A percentile compares a stretch with the other conserved stretches of the same genome.
Conservation (phyloP, 2,797 vertebrate genomes). For the Echiichthys vipera region DNA sequence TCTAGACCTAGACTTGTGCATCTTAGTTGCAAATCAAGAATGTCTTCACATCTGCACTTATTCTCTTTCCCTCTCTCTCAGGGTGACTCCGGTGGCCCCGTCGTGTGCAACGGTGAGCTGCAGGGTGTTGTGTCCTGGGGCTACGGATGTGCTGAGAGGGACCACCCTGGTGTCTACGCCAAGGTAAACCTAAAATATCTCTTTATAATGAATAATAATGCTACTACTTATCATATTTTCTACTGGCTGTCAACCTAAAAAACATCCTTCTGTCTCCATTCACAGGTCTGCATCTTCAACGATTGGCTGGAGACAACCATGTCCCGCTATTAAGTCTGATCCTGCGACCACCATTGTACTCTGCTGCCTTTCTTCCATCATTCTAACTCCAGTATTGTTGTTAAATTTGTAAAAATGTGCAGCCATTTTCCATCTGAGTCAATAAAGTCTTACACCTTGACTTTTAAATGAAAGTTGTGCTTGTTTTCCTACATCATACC, state of each 20-base stretch:
- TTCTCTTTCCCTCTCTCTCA: conserved; percentile 35
- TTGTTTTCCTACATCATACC: neutral
- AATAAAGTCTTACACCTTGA: conserved; percentile 45
- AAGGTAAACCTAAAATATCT: conserved; percentile 62
- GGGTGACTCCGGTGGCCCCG: conserved; percentile 87
- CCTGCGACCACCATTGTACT: neutral
- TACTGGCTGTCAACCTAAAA: conserved; percentile 16
- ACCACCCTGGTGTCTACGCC: conserved; percentile 84
- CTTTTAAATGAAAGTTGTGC: neutral
- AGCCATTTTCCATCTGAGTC: conserved; percentile 20
- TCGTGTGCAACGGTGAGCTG: conserved; percentile 82
- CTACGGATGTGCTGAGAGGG: conserved; percentile 78
- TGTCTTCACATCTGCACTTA: neutral
- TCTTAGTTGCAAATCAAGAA: neutral
- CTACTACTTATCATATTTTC: too few species aligned
- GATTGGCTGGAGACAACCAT: conserved; percentile 69
- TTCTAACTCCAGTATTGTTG: conserved; percentile 7
- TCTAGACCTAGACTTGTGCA: too few species aligned
- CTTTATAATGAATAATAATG: too few species aligned
- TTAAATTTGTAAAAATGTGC: conserved; percentile 26
- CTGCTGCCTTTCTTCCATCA: conserved; percentile 16
- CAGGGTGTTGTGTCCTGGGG: conserved; percentile 88
- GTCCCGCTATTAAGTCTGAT: conserved; percentile 54
- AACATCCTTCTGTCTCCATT: neutral
- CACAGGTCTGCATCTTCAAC: conserved; percentile 73